These are phyloP conservation scores for Drosophila parvula DNA, from an alignment of 1,140 invertebrate species.

Conservation along the genomic window DNA sequence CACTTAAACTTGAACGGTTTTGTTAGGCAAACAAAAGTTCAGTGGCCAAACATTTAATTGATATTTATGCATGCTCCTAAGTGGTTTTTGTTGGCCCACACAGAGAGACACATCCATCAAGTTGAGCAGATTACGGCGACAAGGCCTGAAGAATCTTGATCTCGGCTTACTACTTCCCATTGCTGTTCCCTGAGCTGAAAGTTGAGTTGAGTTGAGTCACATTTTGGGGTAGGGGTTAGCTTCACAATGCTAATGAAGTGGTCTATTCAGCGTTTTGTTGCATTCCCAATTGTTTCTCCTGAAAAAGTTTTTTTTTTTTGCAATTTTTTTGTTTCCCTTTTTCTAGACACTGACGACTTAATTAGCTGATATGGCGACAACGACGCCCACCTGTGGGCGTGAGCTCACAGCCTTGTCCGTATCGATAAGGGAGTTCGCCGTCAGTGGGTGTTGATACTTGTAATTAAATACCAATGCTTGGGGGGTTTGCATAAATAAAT, in stretches of 20 bases:
- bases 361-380: constrained; percentile 43
- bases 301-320: constrained; percentile 11
- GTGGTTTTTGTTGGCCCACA: constrained; percentile 52
- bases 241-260: constrained; percentile 41
- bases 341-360: constrained; percentile 38
- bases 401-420: constrained; percentile 19
- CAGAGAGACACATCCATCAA: constrained; percentile 54
- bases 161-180: constrained; percentile 12
- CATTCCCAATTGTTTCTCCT: constrained; percentile 33
- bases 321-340: constrained; percentile 9
- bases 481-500: constrained; percentile 25
- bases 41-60: constrained; percentile 66
- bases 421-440: constrained; percentile 36
- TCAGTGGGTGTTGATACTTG: constrained; percentile 39
- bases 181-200: constrained; percentile 12
- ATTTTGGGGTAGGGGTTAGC: constrained; percentile 14
- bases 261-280: constrained; percentile 34
- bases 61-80: constrained; percentile 68
- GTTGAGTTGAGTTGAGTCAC: constrained; percentile 18
- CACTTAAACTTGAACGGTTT: constrained; percentile 68
- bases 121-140: constrained; percentile 46
- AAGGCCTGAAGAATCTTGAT: constrained; percentile 43
- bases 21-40: constrained; percentile 60
- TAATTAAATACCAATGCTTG: constrained; percentile 35
- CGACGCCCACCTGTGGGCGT: constrained; percentile 14